Evolutionary conservation across 2,888 invertebrate genomes (phyloP).

Genomic region (Sympetrum striolatum): DNA sequence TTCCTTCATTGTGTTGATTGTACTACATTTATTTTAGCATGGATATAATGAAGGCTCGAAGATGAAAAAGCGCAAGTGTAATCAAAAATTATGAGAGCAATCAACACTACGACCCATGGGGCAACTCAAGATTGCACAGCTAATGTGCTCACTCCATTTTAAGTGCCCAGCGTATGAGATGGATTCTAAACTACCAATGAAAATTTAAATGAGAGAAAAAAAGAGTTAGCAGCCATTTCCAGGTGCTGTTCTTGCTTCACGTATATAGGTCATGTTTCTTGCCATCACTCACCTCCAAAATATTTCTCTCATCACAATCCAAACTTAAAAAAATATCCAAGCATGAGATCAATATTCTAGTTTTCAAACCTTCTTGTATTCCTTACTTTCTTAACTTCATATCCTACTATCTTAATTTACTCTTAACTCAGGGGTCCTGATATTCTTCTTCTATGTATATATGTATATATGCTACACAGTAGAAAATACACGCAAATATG

Average conservation of each 20-base stretch:
- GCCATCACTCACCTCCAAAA: slow-evolving; percentile 21
- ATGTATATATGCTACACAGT: slow-evolving; percentile 45
- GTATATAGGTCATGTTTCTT: slow-evolving; percentile 40
- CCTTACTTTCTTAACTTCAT: slow-evolving; percentile 39
- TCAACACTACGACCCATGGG: slow-evolving; percentile 36
- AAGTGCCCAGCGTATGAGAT: slow-evolving; percentile 36
- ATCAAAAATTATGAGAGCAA: slow-evolving; percentile 39
- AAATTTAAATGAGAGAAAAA: slow-evolving; percentile 26
- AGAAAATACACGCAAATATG: slow-evolving; percentile 45
- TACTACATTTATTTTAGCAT: slow-evolving; percentile 7
- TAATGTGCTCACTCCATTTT: slow-evolving; percentile 24
- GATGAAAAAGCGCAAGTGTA: slow-evolving; percentile 32
- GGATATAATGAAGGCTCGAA: slow-evolving; percentile 20
- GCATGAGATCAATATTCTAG: slow-evolving; percentile 40
- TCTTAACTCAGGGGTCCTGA: slow-evolving; percentile 25
- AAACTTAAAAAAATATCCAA: slow-evolving; percentile 44
- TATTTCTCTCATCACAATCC: slow-evolving; percentile 42
- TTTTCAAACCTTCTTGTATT: slow-evolving; percentile 38
- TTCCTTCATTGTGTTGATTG: slow-evolving; percentile 15
- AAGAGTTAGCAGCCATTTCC: slow-evolving; percentile 28
- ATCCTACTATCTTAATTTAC: slow-evolving; percentile 34
- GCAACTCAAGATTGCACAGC: slow-evolving; percentile 35
- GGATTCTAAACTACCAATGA: slow-evolving; percentile 27
- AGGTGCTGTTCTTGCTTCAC: slow-evolving; percentile 26
- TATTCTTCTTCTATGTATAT: slow-evolving; percentile 36